Evolutionary conservation across 2,113 vertebrate species (phyloP), one percentile per base, ranked within the genome.

Genomic region (Semnornis frantzii): DNA sequence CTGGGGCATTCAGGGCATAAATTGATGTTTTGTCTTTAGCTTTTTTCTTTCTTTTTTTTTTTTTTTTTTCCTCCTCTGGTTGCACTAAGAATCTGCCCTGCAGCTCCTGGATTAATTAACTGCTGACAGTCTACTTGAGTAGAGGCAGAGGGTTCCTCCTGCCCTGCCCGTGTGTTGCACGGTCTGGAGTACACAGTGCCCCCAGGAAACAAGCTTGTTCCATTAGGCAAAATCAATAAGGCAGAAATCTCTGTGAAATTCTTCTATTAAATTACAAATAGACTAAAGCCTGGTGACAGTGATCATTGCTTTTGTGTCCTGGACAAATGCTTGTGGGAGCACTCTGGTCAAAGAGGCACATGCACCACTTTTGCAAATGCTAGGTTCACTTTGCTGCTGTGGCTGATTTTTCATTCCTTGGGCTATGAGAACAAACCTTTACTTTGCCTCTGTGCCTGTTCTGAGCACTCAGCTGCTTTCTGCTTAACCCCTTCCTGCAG

Each of bases 21-120:
- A 91, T 52, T 91, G 93, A 90, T 94, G 90, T 85, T 95, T 96
- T 94, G 90, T 96, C 88, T 96, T 94, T 75, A 70, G 57, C 7
- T 70, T 77, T 74, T 75, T 60, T 71, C 65, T 79, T 82, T 9
- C 66, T 77, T 74, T 72, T 60, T 71, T 73, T 79, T 82, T 12
- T 44, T 44, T 44, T 15, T 44, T 15, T 44, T 15, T 15, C 15
- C 48, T 12, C 48, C 24, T 15, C 28, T 25, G 20, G 18, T 81
- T 92, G 48, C 70, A 52, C 39, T 93, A 91, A 92, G 96, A 92
- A 89, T 86, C 89, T 96, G 90, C 95, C 95, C 91, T 88, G 96
- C 80, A 94, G 95, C 90, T 87, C 79, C 79, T 18, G 19, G 91
- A 96, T 96, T 97, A 97, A 97, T 96, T 96, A 97, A 97, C 93